Base-by-base conservation (phyloP, 2,797 vertebrate species). In the Chaenodraco wilsoni region DNA sequence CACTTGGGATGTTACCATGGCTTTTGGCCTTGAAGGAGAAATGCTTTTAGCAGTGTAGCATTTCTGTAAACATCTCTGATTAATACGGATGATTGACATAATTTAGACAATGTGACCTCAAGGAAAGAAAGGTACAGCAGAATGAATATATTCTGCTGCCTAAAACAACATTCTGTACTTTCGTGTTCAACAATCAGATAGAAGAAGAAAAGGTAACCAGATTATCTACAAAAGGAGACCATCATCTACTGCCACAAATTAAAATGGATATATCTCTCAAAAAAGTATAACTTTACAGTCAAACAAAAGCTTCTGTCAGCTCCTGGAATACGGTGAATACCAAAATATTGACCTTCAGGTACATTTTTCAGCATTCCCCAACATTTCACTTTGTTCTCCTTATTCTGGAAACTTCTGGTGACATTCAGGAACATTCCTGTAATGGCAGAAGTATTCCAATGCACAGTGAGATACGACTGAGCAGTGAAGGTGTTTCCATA, bases 401-500 rank as follows among this genome's bases (percentile, higher is more conserved):
- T 71, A 45, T 21, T 66, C 52, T 51, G 23, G 4, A 65, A 65
- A 31, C 52, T 67, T 64, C 10, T 23, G 3, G 27, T 62, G 65
- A 64, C 70, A 67, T 68, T 65, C 43, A 65, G 49, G 2, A 44
- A 37, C 9, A 11, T 56, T 49, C 65, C 51, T 37, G 16, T 56
- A 44, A 60, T 16, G 23, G 51, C n/a, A 70, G 63, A 74, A 79
- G 68, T 70, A 76, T 67, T 76, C 72, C 72, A 49, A 16, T 58
- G 73, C 79, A 66, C 68, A 66, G 63, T 41, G 70, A 79, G 79
- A 87, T 83, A 73, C 81, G 83, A 61, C 65, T 54, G 54, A 63
- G 75, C 50, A 4, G 64, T 58, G n/a, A 84, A 81, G 79, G 79
- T 76, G 80, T 86, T 86, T 87, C 74, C 78, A 61, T 83, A 85